phyloP scores from a whole-genome alignment of 2,113 vertebrate genomes.

The Brienomyrus longianalis region DNA sequence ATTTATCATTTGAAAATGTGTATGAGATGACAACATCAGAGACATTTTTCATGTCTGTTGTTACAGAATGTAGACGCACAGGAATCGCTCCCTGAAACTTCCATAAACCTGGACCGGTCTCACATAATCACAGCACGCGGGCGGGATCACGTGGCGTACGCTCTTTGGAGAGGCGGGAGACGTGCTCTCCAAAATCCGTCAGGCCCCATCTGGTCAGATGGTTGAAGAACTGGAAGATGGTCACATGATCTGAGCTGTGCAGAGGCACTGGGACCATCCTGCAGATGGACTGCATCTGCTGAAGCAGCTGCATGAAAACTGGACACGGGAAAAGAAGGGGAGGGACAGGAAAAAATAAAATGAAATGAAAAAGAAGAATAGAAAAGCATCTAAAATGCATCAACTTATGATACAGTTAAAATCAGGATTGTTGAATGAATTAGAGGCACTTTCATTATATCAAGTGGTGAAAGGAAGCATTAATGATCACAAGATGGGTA shows the following conservation, averaged over 20 bases:
- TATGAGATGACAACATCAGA: not conserved
- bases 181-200: slow-evolving; percentile 74
- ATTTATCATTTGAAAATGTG: not conserved
- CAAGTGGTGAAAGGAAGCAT: not conserved
- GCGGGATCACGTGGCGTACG: slow-evolving; percentile 50
- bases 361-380: not conserved
- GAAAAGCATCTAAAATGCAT: not conserved
- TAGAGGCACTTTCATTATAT: not conserved
- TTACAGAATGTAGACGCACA: not conserved
- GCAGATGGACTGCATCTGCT: slow-evolving; percentile 67
- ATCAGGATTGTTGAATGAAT: not conserved
- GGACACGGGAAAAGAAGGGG: slow-evolving; percentile 16
- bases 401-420: not conserved
- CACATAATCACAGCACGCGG: not conserved
- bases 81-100: not conserved
- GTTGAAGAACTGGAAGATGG: slow-evolving; percentile 79
- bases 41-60: not conserved
- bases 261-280: slow-evolving; percentile 43
- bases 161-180: slow-evolving; percentile 78
- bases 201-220: slow-evolving; percentile 72
- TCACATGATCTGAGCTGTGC: slow-evolving; percentile 53
- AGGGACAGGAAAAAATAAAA: not conserved
- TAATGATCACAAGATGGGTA: not conserved
- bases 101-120: not conserved
- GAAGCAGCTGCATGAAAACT: slow-evolving; percentile 71